Percentiles rank a stretch among this genome's conserved stretches.
Conservation (phyloP, 2,888 invertebrate genomes). For the Melieria crassipennis region DNA sequence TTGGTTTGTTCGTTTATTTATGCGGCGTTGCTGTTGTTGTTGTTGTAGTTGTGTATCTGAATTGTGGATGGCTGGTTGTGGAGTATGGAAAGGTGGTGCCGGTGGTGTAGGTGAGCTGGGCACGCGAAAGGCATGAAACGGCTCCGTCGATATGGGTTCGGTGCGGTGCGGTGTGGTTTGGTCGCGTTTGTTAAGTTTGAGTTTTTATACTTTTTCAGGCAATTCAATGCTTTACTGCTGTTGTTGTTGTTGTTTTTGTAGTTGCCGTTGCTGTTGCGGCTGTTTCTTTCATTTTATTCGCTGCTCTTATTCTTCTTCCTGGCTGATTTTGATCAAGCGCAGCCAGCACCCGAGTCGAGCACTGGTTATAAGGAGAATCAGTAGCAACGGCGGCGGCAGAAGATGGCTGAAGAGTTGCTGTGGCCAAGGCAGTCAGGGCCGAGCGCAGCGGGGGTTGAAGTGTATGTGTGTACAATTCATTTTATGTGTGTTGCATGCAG, state of each 20-base stretch:
- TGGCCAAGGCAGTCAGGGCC: background rate
- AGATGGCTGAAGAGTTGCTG: background rate
- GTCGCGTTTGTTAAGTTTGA: background rate
- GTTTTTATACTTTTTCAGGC: no score
- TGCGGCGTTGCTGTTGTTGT: background rate
- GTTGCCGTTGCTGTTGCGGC: conserved; percentile 43
- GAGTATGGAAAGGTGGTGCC: background rate
- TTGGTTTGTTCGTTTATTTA: background rate
- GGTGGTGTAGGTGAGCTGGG: background rate
- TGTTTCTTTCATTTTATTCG: conserved; percentile 39
- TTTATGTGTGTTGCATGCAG: no score
- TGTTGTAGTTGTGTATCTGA: background rate
- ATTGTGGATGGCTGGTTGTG: background rate
- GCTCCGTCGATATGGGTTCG: background rate
- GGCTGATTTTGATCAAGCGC: background rate
- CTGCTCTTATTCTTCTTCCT: conserved; percentile 8
- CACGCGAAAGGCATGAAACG: background rate
- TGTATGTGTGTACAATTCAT: background rate
- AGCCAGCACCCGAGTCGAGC: conserved; percentile 20
- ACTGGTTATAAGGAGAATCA: conserved; percentile 30
- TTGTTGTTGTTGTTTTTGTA: conserved; percentile 38
- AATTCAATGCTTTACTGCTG: conserved; percentile 2
- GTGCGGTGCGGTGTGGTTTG: background rate
- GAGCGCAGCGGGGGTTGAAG: background rate
- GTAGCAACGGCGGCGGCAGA: conserved; percentile 8